phyloP scores from a whole-genome alignment of 2,797 vertebrate species.

The Adrianichthys oophorus region DNA sequence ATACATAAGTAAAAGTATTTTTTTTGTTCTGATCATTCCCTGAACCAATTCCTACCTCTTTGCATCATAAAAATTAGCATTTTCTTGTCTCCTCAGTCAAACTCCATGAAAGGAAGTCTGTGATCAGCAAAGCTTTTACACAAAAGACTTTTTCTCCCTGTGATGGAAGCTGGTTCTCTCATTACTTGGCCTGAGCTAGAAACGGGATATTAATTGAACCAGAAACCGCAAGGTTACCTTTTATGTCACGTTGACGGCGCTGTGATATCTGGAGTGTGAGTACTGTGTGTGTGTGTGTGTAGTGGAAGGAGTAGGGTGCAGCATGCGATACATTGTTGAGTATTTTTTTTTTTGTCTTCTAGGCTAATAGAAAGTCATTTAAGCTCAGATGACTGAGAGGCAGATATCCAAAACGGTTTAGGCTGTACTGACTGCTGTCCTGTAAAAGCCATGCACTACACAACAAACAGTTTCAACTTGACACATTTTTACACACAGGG shows the following conservation, averaged over 20 bases:
- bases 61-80: conserved; percentile 59
- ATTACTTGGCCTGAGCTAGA: conserved; percentile 62
- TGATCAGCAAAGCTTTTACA: conserved; percentile 69
- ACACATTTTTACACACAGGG: conserved; percentile 50
- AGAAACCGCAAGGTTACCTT: conserved; percentile 79
- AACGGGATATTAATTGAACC: conserved; percentile 78
- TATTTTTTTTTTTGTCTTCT: conserved; percentile 55
- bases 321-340: conserved; percentile 62
- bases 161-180: conserved; percentile 68
- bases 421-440: conserved; percentile 43
- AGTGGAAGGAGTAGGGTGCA: conserved; percentile 10
- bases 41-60: conserved; percentile 58
- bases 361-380: conserved; percentile 63
- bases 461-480: conserved; percentile 61
- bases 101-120: conserved; percentile 68
- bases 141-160: conserved; percentile 55
- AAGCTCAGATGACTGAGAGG: conserved; percentile 57
- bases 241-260: conserved; percentile 63
- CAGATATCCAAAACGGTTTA: conserved; percentile 57
- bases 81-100: conserved; percentile 65
- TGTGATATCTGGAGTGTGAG: conserved; percentile 67
- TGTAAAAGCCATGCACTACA: conserved; percentile 69
- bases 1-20: conserved; percentile 66
- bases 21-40: conserved; percentile 14
- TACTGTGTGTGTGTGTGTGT: background rate